These are phyloP conservation scores for Anarsia innoxiella DNA, from an alignment of 2,888 invertebrate genomes.

Conservation along the genomic window DNA sequence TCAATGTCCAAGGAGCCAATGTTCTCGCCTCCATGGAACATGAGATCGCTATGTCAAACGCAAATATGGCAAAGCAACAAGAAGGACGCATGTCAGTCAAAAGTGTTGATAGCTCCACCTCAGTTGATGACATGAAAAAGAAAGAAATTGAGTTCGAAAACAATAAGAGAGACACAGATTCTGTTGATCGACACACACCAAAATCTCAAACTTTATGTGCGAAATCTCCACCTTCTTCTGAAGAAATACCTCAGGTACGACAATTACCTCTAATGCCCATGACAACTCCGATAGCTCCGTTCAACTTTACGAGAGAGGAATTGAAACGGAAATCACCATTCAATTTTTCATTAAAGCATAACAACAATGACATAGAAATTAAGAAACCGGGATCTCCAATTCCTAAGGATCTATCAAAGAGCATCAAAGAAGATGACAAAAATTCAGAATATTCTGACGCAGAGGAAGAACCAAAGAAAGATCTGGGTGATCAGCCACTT, in stretches of 20 bases:
- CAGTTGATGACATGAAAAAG: slow-evolving; percentile 57
- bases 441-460: slow-evolving; percentile 49
- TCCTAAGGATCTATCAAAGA: slow-evolving; percentile 57
- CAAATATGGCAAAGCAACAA: slow-evolving; percentile 69
- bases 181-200: slow-evolving; percentile 74
- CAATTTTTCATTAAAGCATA: slow-evolving; percentile 47
- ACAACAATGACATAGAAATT: slow-evolving; percentile 43
- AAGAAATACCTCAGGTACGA: slow-evolving; percentile 77
- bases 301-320: slow-evolving; percentile 49
- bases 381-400: slow-evolving; percentile 41
- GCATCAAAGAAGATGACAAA: slow-evolving; percentile 42
- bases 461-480: slow-evolving; percentile 55
- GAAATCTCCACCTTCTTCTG: slow-evolving; percentile 80
- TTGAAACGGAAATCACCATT: slow-evolving; percentile 54
- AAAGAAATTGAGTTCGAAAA: slow-evolving; percentile 50
- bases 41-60: slow-evolving; percentile 68
- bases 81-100: slow-evolving; percentile 63
- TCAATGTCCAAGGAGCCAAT: slow-evolving; percentile 75
- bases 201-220: slow-evolving; percentile 53
- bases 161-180: slow-evolving; percentile 40
- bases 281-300: slow-evolving; percentile 46
- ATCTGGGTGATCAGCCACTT: slow-evolving; percentile 80
- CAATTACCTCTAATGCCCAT: slow-evolving; percentile 80
- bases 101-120: slow-evolving; percentile 60
- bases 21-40: slow-evolving; percentile 56